Evolutionary conservation across 2,113 vertebrate genomes (phyloP).

Genomic region (Indicator indicator): DNA sequence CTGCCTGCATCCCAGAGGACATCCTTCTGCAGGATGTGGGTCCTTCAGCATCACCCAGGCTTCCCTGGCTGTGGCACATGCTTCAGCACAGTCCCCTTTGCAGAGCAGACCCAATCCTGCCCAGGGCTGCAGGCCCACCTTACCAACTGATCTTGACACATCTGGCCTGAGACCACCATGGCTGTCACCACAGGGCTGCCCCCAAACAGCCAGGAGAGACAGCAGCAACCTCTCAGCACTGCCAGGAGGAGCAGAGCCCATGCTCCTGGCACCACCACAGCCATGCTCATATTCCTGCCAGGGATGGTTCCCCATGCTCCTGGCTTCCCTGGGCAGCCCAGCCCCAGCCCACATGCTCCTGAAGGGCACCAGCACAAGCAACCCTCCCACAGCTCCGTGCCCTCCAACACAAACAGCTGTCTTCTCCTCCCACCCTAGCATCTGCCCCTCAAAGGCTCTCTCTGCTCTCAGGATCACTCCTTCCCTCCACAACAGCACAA

Average conservation of each 20-base stretch:
- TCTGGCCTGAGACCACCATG: not conserved
- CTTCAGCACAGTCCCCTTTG: not conserved
- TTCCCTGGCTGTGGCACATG: accelerated
- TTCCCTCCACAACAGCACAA: not conserved
- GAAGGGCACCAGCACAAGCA: accelerated
- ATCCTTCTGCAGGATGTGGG: not conserved
- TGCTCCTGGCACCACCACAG: accelerated
- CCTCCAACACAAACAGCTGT: not conserved
- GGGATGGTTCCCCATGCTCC: accelerated
- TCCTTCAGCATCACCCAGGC: not conserved
- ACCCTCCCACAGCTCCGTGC: accelerated
- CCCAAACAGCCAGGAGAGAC: no score
- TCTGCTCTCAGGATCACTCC: not conserved
- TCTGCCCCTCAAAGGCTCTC: not conserved
- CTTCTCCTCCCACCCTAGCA: not conserved
- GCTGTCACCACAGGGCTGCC: not conserved
- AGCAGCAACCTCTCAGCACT: not conserved
- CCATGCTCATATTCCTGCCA: not conserved
- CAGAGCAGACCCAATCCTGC: not conserved
- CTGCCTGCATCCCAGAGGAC: not conserved
- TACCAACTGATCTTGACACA: not conserved
- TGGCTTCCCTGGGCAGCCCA: not conserved
- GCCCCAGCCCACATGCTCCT: accelerated
- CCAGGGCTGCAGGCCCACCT: not conserved
- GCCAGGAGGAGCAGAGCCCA: not conserved